Evolutionary conservation across 2,113 vertebrate genomes (phyloP).

Genomic region (Rhabdornis inornatus): DNA sequence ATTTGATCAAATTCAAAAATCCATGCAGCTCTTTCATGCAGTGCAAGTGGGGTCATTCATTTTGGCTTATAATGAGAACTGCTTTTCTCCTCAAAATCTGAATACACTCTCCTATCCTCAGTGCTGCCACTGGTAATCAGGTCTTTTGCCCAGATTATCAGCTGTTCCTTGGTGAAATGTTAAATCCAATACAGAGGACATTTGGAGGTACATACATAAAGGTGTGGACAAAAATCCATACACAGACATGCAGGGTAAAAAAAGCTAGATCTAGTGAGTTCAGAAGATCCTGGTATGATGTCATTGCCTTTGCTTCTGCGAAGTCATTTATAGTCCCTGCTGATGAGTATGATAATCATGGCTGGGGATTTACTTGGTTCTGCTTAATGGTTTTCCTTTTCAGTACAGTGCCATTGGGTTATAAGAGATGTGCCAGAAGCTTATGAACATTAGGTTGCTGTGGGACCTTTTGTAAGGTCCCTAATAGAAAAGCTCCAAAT

Average conservation of each 20-base stretch:
- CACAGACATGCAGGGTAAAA: not conserved
- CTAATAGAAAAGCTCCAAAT: not conserved
- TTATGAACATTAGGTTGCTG: not conserved
- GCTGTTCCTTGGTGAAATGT: not conserved
- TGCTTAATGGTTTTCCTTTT: not conserved
- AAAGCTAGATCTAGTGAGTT: not conserved
- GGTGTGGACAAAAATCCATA: not conserved
- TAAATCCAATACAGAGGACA: not conserved
- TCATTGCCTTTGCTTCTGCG: not conserved
- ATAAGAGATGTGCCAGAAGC: not conserved
- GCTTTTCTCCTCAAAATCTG: not conserved
- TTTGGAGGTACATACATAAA: not conserved
- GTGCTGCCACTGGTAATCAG: fast-evolving
- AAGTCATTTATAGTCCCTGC: not conserved
- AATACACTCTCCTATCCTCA: not conserved
- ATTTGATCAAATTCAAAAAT: not conserved
- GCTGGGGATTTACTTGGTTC: not conserved
- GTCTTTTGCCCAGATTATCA: not conserved
- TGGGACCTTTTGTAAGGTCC: not conserved
- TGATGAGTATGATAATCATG: not conserved
- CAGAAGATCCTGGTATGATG: not conserved
- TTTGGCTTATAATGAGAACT: not conserved
- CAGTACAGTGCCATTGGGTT: not conserved
- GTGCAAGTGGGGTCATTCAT: not conserved
- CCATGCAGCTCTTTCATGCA: not conserved